These are phyloP conservation scores for Stichopus chloronotus DNA, from an alignment of 35 echinoderm and acorn worm species.

Conservation along the genomic window DNA sequence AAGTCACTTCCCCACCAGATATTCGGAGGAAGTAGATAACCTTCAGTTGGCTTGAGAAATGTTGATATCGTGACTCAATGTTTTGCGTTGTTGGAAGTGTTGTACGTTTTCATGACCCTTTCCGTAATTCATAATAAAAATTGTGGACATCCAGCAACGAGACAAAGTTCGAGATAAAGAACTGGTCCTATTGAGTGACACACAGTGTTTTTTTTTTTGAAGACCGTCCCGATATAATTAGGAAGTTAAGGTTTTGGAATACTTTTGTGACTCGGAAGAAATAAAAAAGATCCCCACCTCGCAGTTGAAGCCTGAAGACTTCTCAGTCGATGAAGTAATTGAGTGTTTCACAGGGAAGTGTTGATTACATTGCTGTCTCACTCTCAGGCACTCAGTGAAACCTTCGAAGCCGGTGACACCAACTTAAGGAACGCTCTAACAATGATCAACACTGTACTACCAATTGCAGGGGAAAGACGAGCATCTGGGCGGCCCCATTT, in stretches of 20 bases:
- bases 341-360: too few species aligned
- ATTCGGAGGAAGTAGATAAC: neutral
- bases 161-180: neutral
- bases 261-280: conserved; percentile 5
- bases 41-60: conserved; percentile 35
- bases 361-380: too few species aligned
- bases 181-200: conserved; percentile 25
- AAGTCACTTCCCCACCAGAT: conserved; percentile 31
- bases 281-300: conserved; percentile 16
- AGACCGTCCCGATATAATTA: neutral
- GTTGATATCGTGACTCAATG: neutral
- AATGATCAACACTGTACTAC: too few species aligned
- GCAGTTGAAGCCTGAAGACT: neutral
- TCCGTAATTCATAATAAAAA: neutral
- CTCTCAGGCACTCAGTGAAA: too few species aligned
- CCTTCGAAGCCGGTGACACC: too few species aligned
- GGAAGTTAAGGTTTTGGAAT: conserved; percentile 19
- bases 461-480: too few species aligned
- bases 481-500: too few species aligned
- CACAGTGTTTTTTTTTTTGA: neutral
- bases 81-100: conserved; percentile 14
- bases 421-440: too few species aligned
- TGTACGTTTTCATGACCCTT: conserved; percentile 10
- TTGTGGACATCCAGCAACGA: conserved; percentile 25
- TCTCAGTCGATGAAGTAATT: too few species aligned